Base-by-base conservation (phyloP, 2,888 invertebrate genomes). In the Chymomyza fuscimana region DNA sequence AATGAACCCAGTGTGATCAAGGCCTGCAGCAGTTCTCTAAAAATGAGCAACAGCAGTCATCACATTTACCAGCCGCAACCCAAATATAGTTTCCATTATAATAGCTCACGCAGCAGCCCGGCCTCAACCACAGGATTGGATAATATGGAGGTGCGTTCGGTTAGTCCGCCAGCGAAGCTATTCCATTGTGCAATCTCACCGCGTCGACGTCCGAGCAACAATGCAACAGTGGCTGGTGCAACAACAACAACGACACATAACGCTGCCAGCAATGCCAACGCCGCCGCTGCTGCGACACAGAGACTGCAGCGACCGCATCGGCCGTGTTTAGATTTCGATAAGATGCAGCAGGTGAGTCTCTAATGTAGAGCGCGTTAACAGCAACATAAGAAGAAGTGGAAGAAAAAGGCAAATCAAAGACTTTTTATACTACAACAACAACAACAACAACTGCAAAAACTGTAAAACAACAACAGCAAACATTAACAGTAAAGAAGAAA, bases 281-380 rank as follows among this genome's bases (percentile, higher is more conserved):
- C 59, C 3, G 62, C 22, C 50, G 73, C 78, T 59, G 82, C 81
- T 72, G 81, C 92, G 86, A 91, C 91, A 74, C 91, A 91, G 88
- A 89, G 92, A 89, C 86, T 92, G 81, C 92, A 94, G 29, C 95
- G 96, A 92, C 93, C 95, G 82, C 95, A 95, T 90, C 94, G 97
- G 90, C 98, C 98, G 81, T 97, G 97, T 92, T 94, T 98, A 90
- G 97, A 98, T 93, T 97, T 98, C 92, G 98, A 98, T 92, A 98
- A 98, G 93, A 98, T 98, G 97, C 97, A 97, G 93, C 97, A 97
- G 95, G 97, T 97, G 93, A 93, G 93, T 88, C 89, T 91, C 85
- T 91, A 91, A 90, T 91, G 89, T 81, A 86, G 89, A 87, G 89
- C 80, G 78, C 78, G 78, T 77, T 81, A 79, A 82, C 74, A 80